Conservation (phyloP, 2,113 vertebrate genomes). For the Pandion haliaetus region DNA sequence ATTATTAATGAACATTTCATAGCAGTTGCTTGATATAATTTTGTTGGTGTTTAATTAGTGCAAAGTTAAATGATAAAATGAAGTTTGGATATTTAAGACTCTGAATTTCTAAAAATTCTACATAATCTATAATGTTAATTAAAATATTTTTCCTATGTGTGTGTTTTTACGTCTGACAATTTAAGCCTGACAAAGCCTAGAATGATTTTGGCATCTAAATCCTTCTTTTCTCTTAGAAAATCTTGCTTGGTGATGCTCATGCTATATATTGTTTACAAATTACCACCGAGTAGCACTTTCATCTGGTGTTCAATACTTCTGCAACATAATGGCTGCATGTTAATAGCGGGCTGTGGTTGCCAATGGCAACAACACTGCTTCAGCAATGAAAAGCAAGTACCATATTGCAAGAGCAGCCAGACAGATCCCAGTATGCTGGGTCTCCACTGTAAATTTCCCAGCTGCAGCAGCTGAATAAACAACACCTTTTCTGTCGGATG, state of each 20-base stretch:
- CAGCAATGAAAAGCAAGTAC: not conserved
- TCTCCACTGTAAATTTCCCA: not conserved
- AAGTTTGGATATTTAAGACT: not conserved
- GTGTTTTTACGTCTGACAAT: not conserved
- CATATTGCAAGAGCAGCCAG: not conserved
- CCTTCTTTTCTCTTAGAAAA: not conserved
- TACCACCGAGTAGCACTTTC: conserved; percentile 4
- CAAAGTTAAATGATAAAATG: not conserved
- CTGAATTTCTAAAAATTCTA: not conserved
- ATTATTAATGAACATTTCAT: conserved; percentile 21
- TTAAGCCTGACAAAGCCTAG: not conserved
- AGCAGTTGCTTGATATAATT: not conserved
- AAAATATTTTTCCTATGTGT: not conserved
- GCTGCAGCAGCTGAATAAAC: not conserved
- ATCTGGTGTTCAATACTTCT: conserved; percentile 17
- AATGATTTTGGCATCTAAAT: not conserved
- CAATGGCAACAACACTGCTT: not conserved
- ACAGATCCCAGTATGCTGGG: not conserved
- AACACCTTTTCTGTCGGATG: not conserved
- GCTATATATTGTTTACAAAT: conserved; percentile 24
- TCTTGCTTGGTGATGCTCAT: not conserved
- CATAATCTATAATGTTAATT: not conserved
- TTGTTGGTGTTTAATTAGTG: not conserved
- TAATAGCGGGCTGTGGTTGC: conserved; percentile 14
- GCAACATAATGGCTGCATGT: not conserved